Conservation (phyloP, 37 sponge, comb jelly and placozoan species). For the Aplysina aerophoba region DNA sequence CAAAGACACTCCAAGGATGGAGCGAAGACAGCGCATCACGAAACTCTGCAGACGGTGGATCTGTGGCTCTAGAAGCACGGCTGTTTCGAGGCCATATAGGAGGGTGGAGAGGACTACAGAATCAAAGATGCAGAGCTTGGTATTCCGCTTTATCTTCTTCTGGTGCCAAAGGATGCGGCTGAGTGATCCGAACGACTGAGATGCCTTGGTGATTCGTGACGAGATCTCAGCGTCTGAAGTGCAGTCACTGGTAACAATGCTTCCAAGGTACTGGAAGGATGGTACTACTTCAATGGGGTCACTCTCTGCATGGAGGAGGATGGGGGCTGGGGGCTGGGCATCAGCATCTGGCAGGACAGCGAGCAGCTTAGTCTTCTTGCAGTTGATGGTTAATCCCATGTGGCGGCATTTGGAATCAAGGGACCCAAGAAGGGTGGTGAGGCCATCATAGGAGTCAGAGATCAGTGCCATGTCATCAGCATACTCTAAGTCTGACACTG, state of each 20-base stretch:
- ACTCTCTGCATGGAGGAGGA: constrained; percentile 23
- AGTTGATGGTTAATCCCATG: constrained; percentile 15
- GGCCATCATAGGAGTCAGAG: constrained; percentile 5
- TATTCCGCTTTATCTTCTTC: neutral
- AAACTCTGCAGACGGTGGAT: constrained; percentile 21
- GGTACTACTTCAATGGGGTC: constrained; percentile 14
- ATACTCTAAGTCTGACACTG: constrained; percentile 20
- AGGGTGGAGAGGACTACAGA: constrained; percentile 11
- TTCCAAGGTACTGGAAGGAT: constrained; percentile 30
- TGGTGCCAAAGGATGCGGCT: constrained; percentile 18
- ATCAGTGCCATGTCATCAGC: constrained; percentile 30
- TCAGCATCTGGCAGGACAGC: constrained; percentile 12
- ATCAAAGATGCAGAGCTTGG: neutral
- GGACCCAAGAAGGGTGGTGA: neutral
- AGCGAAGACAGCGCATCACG: constrained; percentile 11
- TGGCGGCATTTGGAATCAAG: constrained; percentile 2
- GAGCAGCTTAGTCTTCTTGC: constrained; percentile 8
- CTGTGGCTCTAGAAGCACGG: constrained; percentile 11
- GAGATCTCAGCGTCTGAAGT: constrained; percentile 9
- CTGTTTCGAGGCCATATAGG: constrained; percentile 15
- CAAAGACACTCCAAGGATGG: constrained; percentile 16
- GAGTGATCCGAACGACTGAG: neutral
- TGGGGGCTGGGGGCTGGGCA: constrained; percentile 7
- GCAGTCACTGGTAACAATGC: constrained; percentile 2
- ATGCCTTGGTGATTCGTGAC: constrained; percentile 12